Evolutionary conservation across 1,140 invertebrate species (phyloP), one percentile per base, ranked within the genome.

Genomic region (Druon quercuslanigerum): DNA sequence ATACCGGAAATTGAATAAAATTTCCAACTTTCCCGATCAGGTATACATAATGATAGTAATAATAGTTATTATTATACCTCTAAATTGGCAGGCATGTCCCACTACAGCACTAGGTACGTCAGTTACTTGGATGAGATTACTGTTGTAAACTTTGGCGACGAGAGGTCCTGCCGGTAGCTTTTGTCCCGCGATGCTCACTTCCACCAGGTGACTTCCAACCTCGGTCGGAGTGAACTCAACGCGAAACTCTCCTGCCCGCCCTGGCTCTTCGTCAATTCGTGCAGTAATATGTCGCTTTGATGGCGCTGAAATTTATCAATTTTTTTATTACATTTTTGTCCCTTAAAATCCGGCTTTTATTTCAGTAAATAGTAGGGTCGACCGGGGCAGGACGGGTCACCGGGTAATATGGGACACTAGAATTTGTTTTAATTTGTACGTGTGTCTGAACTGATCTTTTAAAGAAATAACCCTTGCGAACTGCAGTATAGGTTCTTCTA

Each of bases 131-230:
- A 98, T 98, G 66, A 98, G 93, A 80, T 96, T 96, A 79, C 97
- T 95, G 91, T 98, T 97, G 90, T 98, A 98, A 72, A 97, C 97
- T 93, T 98, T 98, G 80, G 96, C 96, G 74, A 97, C 94, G 60
- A 98, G 93, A 17, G 97, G 96, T 60, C 96, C 96, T 77, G 95
- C 96, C 84, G 95, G 95, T 79, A 98, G 91, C 91, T 97, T 97
- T 87, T 96, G 95, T 78, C 97, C 97, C 80, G 94, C 96, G 73
- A 97, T 95, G 79, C 94, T 93, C 82, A 97, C 95, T 90, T 98
- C 97, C 80, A 98, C 95, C 46, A 97, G 92, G 88, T 98, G 97
- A 80, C 95, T 97, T 83, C 97, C 97, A 79, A 98, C 97, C 92
- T 98, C 97, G 57, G 94, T 95, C 13, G 97, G 97, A 51, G 95